Evolutionary conservation across 2,888 invertebrate genomes (phyloP).

Genomic region (Euphydryas editha): DNA sequence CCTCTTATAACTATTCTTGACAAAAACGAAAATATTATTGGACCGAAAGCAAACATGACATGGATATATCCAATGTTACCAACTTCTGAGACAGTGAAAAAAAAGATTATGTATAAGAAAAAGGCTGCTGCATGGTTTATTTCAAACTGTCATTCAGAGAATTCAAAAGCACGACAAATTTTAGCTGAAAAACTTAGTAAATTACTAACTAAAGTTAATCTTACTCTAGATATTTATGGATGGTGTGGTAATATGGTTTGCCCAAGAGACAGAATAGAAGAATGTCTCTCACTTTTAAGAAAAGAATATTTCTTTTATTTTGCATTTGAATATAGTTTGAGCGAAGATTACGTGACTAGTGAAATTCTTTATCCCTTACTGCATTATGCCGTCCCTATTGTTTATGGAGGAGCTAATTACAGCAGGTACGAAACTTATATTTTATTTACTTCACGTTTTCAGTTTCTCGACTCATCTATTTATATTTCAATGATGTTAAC

Average conservation of each 20-base stretch:
- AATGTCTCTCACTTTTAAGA: slow-evolving; percentile 59
- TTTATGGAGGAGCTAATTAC: slow-evolving; percentile 88
- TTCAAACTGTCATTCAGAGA: slow-evolving; percentile 58
- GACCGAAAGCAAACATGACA: slow-evolving; percentile 64
- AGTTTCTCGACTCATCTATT: neutral
- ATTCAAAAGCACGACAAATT: slow-evolving; percentile 44
- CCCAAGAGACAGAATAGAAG: slow-evolving; percentile 55
- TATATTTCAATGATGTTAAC: slow-evolving; percentile 35
- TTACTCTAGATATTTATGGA: slow-evolving; percentile 65
- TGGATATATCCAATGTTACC: slow-evolving; percentile 57
- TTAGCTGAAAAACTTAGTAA: slow-evolving; percentile 48
- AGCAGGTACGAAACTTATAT: slow-evolving; percentile 2
- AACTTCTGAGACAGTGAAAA: slow-evolving; percentile 49
- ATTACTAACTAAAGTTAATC: slow-evolving; percentile 53
- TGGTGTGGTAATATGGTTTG: slow-evolving; percentile 63
- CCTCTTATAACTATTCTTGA: slow-evolving; percentile 57
- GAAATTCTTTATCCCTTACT: slow-evolving; percentile 70
- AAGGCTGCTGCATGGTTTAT: slow-evolving; percentile 72
- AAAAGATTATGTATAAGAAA: slow-evolving; percentile 55
- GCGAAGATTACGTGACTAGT: slow-evolving; percentile 71
- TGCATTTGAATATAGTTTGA: slow-evolving; percentile 65
- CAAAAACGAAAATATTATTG: slow-evolving; percentile 55
- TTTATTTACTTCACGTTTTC: neutral
- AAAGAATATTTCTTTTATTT: slow-evolving; percentile 71
- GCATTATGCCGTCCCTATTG: slow-evolving; percentile 86